Conservation (phyloP, 2,888 invertebrate species). For the Muschampia plurimacula region DNA sequence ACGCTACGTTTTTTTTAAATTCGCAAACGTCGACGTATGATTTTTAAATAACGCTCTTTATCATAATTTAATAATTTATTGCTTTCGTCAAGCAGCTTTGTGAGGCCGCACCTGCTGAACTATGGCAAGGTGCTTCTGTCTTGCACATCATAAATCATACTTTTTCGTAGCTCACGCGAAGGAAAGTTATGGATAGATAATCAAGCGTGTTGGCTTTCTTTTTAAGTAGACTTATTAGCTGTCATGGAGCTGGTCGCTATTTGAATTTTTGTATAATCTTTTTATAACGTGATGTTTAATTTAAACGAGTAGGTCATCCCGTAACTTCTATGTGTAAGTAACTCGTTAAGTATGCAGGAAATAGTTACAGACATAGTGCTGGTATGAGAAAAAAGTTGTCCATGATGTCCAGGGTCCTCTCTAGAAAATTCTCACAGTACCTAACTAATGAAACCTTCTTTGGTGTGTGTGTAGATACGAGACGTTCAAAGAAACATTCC, state of each 20-base stretch:
- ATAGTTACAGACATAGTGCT: not conserved
- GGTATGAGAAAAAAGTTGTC: too few relatives aligned
- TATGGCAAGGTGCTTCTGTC: conserved; percentile 78
- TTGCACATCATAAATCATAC: conserved; percentile 71
- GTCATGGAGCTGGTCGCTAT: conserved; percentile 11
- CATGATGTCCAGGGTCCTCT: too few relatives aligned
- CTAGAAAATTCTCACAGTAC: too few relatives aligned
- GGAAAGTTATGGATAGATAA: conserved; percentile 29
- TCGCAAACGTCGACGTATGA: conserved; percentile 61
- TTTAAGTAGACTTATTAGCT: conserved; percentile 12
- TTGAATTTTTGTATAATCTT: conserved; percentile 3
- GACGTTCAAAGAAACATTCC: too few relatives aligned
- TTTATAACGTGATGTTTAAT: conserved; percentile 1
- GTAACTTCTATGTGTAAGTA: not conserved
- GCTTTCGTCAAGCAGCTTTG: conserved; percentile 74
- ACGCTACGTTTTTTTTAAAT: conserved; percentile 56
- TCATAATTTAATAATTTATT: conserved; percentile 85
- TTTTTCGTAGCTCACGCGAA: conserved; percentile 44
- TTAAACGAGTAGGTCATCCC: not conserved
- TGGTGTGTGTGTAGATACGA: too few relatives aligned
- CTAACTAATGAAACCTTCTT: too few relatives aligned
- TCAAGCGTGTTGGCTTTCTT: conserved; percentile 24
- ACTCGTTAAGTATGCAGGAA: conserved; percentile 1
- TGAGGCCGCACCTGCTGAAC: conserved; percentile 68
- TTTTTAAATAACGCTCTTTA: conserved; percentile 73